phyloP scores from a whole-genome alignment of 1,140 invertebrate species.

The Drosophila virilis region DNA sequence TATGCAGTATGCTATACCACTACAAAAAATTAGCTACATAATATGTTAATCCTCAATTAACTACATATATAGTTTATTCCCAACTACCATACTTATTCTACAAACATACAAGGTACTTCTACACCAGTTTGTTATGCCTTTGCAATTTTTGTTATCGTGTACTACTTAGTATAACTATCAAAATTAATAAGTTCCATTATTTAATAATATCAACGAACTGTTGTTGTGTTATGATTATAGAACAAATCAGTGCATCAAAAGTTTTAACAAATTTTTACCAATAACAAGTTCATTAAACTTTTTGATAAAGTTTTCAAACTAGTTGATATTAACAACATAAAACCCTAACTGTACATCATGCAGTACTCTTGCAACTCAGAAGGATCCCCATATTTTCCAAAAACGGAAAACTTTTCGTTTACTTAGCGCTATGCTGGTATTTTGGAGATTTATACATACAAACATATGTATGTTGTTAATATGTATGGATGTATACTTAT shows the following conservation, averaged over 20 bases:
- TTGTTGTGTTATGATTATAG: conserved; percentile 5
- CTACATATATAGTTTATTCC: conserved; percentile 8
- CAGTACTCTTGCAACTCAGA: neutral
- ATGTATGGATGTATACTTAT: conserved; percentile 3
- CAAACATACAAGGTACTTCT: conserved; percentile 24
- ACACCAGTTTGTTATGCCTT: conserved; percentile 11
- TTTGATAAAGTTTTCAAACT: neutral
- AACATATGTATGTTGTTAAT: conserved; percentile 1
- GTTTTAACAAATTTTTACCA: neutral
- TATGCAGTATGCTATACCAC: conserved; percentile 57
- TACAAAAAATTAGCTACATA: conserved; percentile 32
- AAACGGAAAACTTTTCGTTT: too few relatives aligned
- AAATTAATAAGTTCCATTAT: conserved; percentile 6
- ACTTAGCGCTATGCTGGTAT: neutral
- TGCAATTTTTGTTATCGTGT: conserved; percentile 20
- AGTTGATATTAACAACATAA: neutral
- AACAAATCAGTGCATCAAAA: neutral
- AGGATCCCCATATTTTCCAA: neutral
- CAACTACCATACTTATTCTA: conserved; percentile 24
- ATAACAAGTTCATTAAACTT: neutral
- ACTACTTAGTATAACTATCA: conserved; percentile 1
- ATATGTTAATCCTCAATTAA: conserved; percentile 19
- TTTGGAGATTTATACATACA: neutral
- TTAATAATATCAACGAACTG: conserved; percentile 2
- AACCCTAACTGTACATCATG: neutral